A percentile compares a stretch with the other conserved stretches of the same genome.
Conservation (phyloP, 2,113 vertebrate species). For the Leuciscus idus region DNA sequence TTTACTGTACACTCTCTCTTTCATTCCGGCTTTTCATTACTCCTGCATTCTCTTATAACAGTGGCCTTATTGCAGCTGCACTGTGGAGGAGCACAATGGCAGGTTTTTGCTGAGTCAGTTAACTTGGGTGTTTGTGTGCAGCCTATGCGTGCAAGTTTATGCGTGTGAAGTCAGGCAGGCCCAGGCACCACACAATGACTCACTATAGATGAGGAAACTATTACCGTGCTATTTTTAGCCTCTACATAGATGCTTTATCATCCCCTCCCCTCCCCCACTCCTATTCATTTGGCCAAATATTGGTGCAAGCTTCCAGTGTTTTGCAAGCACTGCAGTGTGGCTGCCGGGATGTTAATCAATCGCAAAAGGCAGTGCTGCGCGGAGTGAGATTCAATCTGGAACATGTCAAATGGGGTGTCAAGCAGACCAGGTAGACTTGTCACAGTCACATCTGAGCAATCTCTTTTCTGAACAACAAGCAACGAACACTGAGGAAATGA, state of each 20-base stretch:
- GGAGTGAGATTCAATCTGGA: constrained; percentile 40
- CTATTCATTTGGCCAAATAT: constrained; percentile 40
- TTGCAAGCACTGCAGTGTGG: constrained; percentile 44
- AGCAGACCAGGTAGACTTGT: constrained; percentile 39
- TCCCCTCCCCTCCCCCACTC: background rate
- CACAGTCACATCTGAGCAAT: constrained; percentile 36
- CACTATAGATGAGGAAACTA: constrained; percentile 22
- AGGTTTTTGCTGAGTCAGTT: constrained; percentile 61
- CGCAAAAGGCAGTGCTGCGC: constrained; percentile 18
- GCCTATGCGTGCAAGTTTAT: constrained; percentile 1
- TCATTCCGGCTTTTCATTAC: constrained; percentile 39
- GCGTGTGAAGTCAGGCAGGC: constrained; percentile 34
- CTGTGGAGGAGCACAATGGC: constrained; percentile 9
- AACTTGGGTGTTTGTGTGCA: background rate
- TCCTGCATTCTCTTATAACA: constrained; percentile 37
- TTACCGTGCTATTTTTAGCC: constrained; percentile 43
- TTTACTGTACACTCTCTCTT: background rate
- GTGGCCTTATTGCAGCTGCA: constrained; percentile 33
- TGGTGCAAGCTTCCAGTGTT: constrained; percentile 27
- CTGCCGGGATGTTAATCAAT: constrained; percentile 42
- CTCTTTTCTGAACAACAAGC: constrained; percentile 32
- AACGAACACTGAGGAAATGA: constrained; percentile 25
- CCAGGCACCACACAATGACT: constrained; percentile 32
- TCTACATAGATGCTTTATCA: constrained; percentile 32
- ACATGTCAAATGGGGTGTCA: constrained; percentile 42